A percentile compares a stretch with the other conserved stretches of the same genome.
Conservation (phyloP, 2,797 vertebrate genomes). For the Vespertilio murinus region DNA sequence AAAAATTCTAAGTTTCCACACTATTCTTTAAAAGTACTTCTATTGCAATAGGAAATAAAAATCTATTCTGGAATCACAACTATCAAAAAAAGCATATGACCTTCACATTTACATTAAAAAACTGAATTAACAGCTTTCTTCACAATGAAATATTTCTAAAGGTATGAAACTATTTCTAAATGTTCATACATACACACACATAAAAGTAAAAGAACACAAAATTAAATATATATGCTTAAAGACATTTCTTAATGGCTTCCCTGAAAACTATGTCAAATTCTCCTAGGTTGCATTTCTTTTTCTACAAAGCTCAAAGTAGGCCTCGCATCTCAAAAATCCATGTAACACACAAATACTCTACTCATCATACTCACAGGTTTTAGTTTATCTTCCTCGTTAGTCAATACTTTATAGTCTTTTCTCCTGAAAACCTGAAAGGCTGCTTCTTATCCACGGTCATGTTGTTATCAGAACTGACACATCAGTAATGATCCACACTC, state of each 20-base stretch:
- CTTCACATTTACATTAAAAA: conserved; percentile 41
- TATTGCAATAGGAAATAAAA: conserved; percentile 36
- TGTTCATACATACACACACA: not conserved
- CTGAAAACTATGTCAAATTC: conserved; percentile 15
- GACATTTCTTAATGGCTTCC: conserved; percentile 66
- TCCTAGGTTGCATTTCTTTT: not conserved
- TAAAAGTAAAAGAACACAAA: conserved; percentile 43
- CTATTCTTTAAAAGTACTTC: not conserved
- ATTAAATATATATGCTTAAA: conserved; percentile 40
- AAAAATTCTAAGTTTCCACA: conserved; percentile 48
- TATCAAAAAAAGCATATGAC: not conserved
- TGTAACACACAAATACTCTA: not conserved
- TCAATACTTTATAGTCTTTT: not conserved
- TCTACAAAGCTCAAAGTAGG: conserved; percentile 58
- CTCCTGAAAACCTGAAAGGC: conserved; percentile 43
- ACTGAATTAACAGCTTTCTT: not conserved
- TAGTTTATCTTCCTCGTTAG: conserved; percentile 64
- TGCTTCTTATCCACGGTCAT: conserved; percentile 50
- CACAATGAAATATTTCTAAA: conserved; percentile 29
- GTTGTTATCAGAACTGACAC: conserved; percentile 37
- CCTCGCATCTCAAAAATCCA: conserved; percentile 27
- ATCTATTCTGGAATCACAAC: conserved; percentile 29
- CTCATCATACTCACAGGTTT: conserved; percentile 82
- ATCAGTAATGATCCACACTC: conserved; percentile 62
- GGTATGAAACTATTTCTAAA: conserved; percentile 27